phyloP scores from a whole-genome alignment of 2,888 invertebrate species.

The Lasioglossum villosulum region DNA sequence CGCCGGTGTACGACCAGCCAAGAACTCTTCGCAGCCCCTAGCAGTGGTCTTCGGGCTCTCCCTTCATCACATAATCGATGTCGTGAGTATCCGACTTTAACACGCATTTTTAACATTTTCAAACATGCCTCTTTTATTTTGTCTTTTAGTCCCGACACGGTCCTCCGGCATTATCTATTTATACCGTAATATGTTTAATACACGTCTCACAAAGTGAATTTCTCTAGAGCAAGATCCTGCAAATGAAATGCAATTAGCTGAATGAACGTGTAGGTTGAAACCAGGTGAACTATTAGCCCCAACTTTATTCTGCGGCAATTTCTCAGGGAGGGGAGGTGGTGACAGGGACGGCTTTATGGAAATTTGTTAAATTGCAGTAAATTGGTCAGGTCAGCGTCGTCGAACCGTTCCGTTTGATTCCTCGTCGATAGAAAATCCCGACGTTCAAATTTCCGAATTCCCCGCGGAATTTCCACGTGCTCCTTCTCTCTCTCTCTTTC shows the following conservation, averaged over 20 bases:
- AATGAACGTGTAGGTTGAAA: neutral
- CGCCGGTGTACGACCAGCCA: conserved; percentile 91
- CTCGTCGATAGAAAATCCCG: neutral
- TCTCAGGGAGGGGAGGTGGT: neutral
- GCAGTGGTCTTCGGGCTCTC: conserved; percentile 93
- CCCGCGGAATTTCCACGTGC: neutral
- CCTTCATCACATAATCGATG: conserved; percentile 94
- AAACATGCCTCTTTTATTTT: too few relatives aligned
- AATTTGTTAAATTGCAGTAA: neutral
- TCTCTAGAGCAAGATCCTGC: neutral
- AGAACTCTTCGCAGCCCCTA: conserved; percentile 91
- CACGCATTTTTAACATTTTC: too few relatives aligned
- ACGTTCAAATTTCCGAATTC: neutral
- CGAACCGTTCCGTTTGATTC: neutral
- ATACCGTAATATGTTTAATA: neutral
- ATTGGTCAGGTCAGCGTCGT: neutral
- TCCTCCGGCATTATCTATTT: neutral
- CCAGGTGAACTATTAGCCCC: neutral
- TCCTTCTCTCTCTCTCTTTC: neutral
- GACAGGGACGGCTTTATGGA: neutral
- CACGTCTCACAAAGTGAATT: neutral
- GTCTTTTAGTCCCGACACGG: too few relatives aligned
- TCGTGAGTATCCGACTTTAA: conserved; percentile 86
- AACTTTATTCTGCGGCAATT: neutral
- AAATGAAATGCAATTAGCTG: neutral